Evolutionary conservation across 1,140 invertebrate genomes (phyloP).

Genomic region (Dinothrombium tinctorium): DNA sequence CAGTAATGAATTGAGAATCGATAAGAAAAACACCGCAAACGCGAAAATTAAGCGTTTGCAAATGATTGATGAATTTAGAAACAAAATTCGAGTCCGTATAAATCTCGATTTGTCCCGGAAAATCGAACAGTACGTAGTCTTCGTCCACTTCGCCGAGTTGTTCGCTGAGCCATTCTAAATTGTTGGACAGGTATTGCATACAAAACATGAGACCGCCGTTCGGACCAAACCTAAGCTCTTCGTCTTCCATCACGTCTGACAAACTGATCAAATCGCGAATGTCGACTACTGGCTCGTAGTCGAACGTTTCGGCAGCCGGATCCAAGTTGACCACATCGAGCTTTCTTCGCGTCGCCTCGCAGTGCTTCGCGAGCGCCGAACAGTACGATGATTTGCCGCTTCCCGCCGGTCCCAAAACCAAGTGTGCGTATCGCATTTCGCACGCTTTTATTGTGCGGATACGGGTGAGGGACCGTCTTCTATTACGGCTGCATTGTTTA

Average conservation of each 20-base stretch:
- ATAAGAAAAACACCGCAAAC: constrained; percentile 77
- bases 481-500: too few species aligned
- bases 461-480: too few species aligned
- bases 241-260: constrained; percentile 91
- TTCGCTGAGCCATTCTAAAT: constrained; percentile 70
- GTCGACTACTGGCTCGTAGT: constrained; percentile 64
- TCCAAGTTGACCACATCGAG: constrained; percentile 85
- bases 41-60: constrained; percentile 32
- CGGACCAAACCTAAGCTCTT: constrained; percentile 77
- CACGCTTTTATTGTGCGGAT: too few species aligned
- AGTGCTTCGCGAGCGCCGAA: constrained; percentile 59
- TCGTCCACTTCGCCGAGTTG: constrained; percentile 42
- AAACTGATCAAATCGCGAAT: constrained; percentile 78
- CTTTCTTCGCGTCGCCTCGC: constrained; percentile 38
- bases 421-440: constrained; percentile 69
- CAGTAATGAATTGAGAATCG: constrained; percentile 91
- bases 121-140: constrained; percentile 96
- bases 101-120: constrained; percentile 93
- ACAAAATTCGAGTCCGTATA: constrained; percentile 88
- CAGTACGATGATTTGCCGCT: constrained; percentile 97
- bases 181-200: constrained; percentile 80
- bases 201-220: constrained; percentile 94
- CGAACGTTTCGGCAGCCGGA: constrained; percentile 87
- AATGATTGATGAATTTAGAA: constrained; percentile 45
- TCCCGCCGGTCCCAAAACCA: constrained; percentile 83